Evolutionary conservation across 2,797 vertebrate genomes (phyloP), one percentile per base, ranked within the genome.

Genomic region (Picus viridis): DNA sequence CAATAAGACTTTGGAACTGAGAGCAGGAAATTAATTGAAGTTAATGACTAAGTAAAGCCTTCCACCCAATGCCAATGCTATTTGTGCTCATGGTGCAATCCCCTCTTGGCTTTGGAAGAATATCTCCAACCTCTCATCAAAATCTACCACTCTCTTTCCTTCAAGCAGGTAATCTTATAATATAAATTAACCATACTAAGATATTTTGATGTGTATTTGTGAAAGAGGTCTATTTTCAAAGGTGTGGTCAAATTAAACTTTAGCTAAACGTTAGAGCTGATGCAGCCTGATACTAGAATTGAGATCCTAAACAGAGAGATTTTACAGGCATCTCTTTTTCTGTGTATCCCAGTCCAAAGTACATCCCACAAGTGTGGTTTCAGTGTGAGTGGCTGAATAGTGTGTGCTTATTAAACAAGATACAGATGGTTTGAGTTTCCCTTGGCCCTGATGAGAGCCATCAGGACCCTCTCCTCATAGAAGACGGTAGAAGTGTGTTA

Each of bases 351-450:
- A 16, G 30, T 65, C 47, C 17, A 36, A 81, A 57, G 41, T 13
- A 75, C 4, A 7, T 53, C 6, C 51, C 36, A 53, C 12, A 47
- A 36, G 14, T 47, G 39, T 84, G 53, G 11, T 73, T 49, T 82
- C 78, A 75, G 32, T 72, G 56, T 56, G 14, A 36, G 18, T 39
- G 59, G 45, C 19, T 0, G 0, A 58, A 45, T 11, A 41, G 6
- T 24, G 8, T 51, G 19, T 56, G 43, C n/a, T 32, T 14, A 10
- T 34, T 82, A 16, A 43, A 24, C 63, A 30, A 58, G 29, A 4
- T 41, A 18, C 14, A 61, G 26, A 13, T 6, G 3, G 6, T 51
- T 67, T 67, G 39, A 13, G 7, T 67, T 82, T 86, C 57, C 20
- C 64, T 73, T 39, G 24, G 56, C 32, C 41, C 23, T 47, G 41